Conservation (phyloP, 2,113 vertebrate species). For the Xiphophorus maculatus region DNA sequence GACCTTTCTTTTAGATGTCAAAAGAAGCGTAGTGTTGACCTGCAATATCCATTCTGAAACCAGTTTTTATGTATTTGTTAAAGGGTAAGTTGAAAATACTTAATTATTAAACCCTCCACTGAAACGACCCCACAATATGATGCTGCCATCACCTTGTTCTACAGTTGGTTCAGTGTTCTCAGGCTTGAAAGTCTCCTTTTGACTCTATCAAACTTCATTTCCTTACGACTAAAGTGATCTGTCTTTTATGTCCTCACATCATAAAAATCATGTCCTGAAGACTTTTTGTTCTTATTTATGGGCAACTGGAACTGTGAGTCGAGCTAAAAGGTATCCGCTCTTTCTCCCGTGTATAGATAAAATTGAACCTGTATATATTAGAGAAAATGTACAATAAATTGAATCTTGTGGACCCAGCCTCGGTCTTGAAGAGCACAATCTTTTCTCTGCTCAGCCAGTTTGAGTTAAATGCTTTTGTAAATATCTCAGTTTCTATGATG, state of each 20-base stretch:
- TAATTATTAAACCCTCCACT: neutral
- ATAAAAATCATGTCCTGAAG: neutral
- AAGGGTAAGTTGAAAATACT: neutral
- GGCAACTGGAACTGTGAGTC: neutral
- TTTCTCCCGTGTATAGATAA: too few species aligned
- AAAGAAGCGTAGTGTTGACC: neutral
- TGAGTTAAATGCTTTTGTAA: constrained; percentile 67
- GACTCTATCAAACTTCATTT: neutral
- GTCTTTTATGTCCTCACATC: neutral
- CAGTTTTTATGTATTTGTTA: neutral
- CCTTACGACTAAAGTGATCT: neutral
- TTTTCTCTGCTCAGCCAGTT: neutral
- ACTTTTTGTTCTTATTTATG: neutral
- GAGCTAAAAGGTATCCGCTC: too few species aligned
- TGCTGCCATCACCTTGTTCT: too few species aligned
- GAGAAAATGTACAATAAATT: neutral
- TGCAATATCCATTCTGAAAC: neutral
- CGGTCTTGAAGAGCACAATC: neutral
- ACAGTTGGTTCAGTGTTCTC: too few species aligned
- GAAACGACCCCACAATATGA: neutral
- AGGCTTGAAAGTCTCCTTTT: too few species aligned
- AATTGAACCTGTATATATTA: too few species aligned
- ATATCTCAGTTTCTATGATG: constrained; percentile 46
- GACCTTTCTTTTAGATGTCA: neutral
- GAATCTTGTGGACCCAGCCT: neutral